Evolutionary conservation across 2,888 invertebrate species (phyloP).

Genomic region (Melangyna quadrimaculata): DNA sequence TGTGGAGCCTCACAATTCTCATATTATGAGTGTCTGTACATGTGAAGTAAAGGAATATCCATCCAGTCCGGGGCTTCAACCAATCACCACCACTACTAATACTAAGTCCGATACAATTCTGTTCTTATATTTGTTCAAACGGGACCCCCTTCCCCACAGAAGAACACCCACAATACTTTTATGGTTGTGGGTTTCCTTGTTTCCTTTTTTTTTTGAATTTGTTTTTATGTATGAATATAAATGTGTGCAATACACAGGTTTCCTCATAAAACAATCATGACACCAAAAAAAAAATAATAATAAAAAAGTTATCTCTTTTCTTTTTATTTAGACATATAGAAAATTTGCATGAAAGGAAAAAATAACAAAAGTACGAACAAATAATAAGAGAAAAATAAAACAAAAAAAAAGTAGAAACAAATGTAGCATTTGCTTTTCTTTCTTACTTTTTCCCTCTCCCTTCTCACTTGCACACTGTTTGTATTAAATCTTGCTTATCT

Average conservation of each 20-base stretch:
- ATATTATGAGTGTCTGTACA: neutral
- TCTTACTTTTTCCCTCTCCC: neutral
- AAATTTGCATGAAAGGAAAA: constrained; percentile 3
- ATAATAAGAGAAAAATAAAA: neutral
- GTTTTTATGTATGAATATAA: neutral
- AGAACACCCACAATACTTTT: neutral
- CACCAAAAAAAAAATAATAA: neutral
- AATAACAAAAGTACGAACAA: neutral
- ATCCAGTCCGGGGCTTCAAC: neutral
- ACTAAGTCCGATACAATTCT: constrained; percentile 51
- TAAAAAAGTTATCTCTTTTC: neutral
- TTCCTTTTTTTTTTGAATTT: neutral
- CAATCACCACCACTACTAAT: constrained; percentile 3
- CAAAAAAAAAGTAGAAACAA: constrained; percentile 16
- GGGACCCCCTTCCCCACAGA: neutral
- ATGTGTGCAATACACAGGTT: neutral
- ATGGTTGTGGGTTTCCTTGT: neutral
- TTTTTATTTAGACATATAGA: neutral
- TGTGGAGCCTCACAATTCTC: neutral
- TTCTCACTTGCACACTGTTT: neutral
- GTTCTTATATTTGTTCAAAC: constrained; percentile 34
- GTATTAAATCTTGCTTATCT: neutral
- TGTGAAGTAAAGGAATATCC: neutral
- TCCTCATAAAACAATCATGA: neutral
- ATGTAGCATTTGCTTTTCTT: constrained; percentile 24